Percentiles rank a stretch among this genome's conserved stretches.
Conservation (phyloP, 2,113 vertebrate genomes). For the Cyrtonyx montezumae region DNA sequence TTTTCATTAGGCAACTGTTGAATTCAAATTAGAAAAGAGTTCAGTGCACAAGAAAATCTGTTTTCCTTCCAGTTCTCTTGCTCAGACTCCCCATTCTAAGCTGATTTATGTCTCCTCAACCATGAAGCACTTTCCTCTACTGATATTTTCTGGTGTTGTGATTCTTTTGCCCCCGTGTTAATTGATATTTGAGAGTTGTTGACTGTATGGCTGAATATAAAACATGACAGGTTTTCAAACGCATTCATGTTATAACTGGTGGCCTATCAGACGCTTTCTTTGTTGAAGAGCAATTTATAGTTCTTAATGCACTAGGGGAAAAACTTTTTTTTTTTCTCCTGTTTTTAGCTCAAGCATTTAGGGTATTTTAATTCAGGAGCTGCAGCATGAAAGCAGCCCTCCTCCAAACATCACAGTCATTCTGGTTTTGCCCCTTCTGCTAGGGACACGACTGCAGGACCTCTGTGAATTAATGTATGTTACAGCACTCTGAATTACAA, state of each 20-base stretch:
- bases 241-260: neutral
- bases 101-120: conserved; percentile 33
- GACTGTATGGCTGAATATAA: conserved; percentile 12
- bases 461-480: neutral
- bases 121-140: conserved; percentile 17
- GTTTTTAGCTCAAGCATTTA: neutral
- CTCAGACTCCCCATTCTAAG: neutral
- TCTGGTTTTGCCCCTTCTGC: neutral
- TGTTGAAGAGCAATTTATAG: neutral
- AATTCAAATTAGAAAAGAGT: conserved; percentile 45
- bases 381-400: neutral
- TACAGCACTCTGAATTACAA: neutral
- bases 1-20: conserved; percentile 36
- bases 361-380: neutral
- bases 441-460: neutral
- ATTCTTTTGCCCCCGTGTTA: conserved; percentile 40
- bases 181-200: conserved; percentile 9
- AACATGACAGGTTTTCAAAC: conserved; percentile 24
- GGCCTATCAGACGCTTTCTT: neutral
- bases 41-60: conserved; percentile 53
- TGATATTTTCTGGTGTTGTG: conserved; percentile 31
- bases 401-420: neutral
- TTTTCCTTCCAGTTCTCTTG: conserved; percentile 48
- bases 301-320: neutral
- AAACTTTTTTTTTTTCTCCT: neutral